Base-by-base conservation (phyloP, 1,140 invertebrate genomes). In the Euwallacea similis region DNA sequence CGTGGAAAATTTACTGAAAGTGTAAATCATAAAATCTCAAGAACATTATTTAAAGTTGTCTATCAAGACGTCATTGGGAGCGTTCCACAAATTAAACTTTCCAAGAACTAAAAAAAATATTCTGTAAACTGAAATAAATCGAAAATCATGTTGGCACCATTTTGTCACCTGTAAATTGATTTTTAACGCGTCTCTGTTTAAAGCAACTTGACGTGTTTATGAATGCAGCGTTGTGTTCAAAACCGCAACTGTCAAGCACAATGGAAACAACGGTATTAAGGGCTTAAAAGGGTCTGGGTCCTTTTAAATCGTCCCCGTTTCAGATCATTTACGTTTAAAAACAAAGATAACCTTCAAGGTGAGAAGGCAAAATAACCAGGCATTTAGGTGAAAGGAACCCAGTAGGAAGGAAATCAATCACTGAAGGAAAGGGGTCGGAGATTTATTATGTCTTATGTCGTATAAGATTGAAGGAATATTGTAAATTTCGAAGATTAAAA, bases 91-190 rank as follows among this genome's bases (percentile, higher is more conserved):
- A 33, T 33, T 33, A 33, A 33, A 33, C 21, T 33, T 33, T 33
- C 21, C 21, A 4, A 33, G 21, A 33, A 33, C 21, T 33, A 33
- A 33, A 33, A 33, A 33, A 33, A 33, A 2, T 4, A 4, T 33
- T 33, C 21, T 33, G 1, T 33, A 33, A 33, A 33, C 21, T 33
- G 21, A 33, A 33, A 33, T 33, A 33, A 1, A 33, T 33, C 21
- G 21, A 33, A 33, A 33, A 33, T 33, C 21, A 33, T 33, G 21
- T 33, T 33, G 10, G 7, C 21, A 59, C 21, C 42, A 46, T 62
- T 46, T 62, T 62, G 60, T 9, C 60, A 62, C 60, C 42, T 62
- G 60, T 44, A 62, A 62, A 62, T 62, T 46, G 43, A 62, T 62
- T 62, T 62, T 46, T n/a, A 62, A 62, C 60, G 60, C 60, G 13